Base-by-base conservation (phyloP, 2,888 invertebrate genomes). In the Alsophila aescularia region DNA sequence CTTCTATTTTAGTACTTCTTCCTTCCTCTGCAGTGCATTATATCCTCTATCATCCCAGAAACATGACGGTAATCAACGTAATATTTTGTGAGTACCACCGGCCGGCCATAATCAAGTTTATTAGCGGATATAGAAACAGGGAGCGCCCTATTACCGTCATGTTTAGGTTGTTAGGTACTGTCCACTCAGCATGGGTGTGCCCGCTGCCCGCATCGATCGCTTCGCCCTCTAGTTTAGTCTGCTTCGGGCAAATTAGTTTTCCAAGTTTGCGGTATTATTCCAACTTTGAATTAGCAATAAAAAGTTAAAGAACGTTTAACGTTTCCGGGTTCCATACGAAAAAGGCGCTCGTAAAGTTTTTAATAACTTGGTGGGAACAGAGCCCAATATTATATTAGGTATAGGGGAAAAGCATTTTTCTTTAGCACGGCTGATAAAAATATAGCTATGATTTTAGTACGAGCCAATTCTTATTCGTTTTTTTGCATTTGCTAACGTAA, bases 121-220 rank as follows among this genome's bases (percentile, higher is more conserved):
- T 82, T 82, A 79, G 75, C 62, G 69, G 70, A 61, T 66, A 70
- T 72, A 74, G 77, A 73, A 67, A 61, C 64, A 79, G 83, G 85
- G 79, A 79, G 66, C 77, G 83, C 69, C 77, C 80, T 81, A 83
- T 78, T 79, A 78, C 70, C 70, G 70, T 72, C 72, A 73, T 70
- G 70, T 75, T 72, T 72, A 66, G 72, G 24, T 18, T n/a, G n/a
- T n/a, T n/a, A 24, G 24, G 24, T 24, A 66, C 72, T 72, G 76
- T 75, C 77, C 81, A 75, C 72, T 43, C 39, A 70, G 67, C 52
- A 27, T 67, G 80, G 85, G 84, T 77, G 85, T 75, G 85, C 62
- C 79, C 57, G 40, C 72, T n/a, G n/a, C n/a, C 67, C 57, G 40
- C 72, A 79, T 85, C 74, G 81, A 83, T 80, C 79, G 74, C 24